phyloP scores from a whole-genome alignment of 2,888 invertebrate genomes.

The Drosophila longiperda region DNA sequence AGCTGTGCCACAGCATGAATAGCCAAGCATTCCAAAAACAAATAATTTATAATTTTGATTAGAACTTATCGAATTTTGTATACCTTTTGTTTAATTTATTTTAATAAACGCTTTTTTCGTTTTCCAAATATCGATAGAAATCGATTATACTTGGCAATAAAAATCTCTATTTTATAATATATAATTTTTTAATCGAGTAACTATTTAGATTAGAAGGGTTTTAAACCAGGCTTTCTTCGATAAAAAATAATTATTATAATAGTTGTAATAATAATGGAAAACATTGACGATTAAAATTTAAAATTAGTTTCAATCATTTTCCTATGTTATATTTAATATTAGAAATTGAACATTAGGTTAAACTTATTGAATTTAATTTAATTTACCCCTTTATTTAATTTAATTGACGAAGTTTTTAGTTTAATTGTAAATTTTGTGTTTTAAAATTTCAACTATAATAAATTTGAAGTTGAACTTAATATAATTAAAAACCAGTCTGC shows the following conservation, averaged over 20 bases:
- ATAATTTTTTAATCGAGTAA: neutral
- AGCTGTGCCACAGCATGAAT: neutral
- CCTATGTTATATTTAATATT: neutral
- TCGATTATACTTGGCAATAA: neutral
- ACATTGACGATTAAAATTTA: neutral
- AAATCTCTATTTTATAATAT: neutral
- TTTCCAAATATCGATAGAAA: neutral
- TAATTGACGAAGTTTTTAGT: too few species aligned
- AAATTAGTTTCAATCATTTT: neutral
- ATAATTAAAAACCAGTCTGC: neutral
- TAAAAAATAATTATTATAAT: too few species aligned
- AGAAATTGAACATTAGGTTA: neutral
- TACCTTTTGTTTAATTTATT: neutral
- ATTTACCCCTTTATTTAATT: neutral
- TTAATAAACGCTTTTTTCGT: neutral
- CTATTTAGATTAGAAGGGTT: neutral
- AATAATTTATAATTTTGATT: neutral
- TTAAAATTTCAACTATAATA: too few species aligned
- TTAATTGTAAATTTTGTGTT: too few species aligned
- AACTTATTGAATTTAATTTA: neutral
- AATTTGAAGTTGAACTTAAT: neutral
- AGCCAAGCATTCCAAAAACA: neutral
- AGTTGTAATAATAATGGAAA: neutral
- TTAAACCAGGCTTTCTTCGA: too few species aligned
- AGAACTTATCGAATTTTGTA: neutral